These are phyloP conservation scores for Caenorhabditis sp. DNA, from an alignment of 2,888 invertebrate species.

Conservation along the genomic window DNA sequence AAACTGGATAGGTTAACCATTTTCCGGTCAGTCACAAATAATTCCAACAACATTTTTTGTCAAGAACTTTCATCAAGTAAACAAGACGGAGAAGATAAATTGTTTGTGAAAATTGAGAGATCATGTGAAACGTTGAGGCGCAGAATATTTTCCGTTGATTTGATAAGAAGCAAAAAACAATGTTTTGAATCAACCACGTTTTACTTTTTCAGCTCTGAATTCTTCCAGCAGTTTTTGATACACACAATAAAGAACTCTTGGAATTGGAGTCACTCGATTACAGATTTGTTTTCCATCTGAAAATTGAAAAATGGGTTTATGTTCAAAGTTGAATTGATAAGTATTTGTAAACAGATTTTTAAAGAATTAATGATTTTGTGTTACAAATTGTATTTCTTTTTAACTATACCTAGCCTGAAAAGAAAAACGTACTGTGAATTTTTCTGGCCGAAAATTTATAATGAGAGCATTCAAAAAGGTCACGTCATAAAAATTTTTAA, in stretches of 20 bases:
- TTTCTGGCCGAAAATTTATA: not conserved
- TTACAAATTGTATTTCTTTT: too few species aligned
- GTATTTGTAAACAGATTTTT: too few species aligned
- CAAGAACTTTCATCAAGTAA: not conserved
- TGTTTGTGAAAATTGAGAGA: slow-evolving; percentile 3
- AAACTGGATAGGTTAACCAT: not conserved
- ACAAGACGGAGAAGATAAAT: not conserved
- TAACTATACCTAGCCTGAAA: too few species aligned
- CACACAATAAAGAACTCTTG: slow-evolving; percentile 18
- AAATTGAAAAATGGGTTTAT: not conserved
- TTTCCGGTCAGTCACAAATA: slow-evolving; percentile 4
- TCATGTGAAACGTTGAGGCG: not conserved
- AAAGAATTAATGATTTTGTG: too few species aligned
- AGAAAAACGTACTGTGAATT: too few species aligned
- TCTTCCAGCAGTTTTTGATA: slow-evolving; percentile 28
- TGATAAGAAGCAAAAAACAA: not conserved
- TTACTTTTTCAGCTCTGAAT: slow-evolving; percentile 10
- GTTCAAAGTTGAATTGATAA: too few species aligned
- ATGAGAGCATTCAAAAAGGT: not conserved
- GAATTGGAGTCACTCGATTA: slow-evolving; percentile 32
- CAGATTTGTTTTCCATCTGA: slow-evolving; percentile 3
- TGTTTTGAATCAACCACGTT: not conserved
- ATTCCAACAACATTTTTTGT: not conserved
- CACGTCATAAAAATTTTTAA: not conserved
- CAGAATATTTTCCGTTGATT: not conserved